These are phyloP conservation scores for Rhinopomastus cyanomelas DNA, from an alignment of 2,113 vertebrate genomes.

Conservation along the genomic window DNA sequence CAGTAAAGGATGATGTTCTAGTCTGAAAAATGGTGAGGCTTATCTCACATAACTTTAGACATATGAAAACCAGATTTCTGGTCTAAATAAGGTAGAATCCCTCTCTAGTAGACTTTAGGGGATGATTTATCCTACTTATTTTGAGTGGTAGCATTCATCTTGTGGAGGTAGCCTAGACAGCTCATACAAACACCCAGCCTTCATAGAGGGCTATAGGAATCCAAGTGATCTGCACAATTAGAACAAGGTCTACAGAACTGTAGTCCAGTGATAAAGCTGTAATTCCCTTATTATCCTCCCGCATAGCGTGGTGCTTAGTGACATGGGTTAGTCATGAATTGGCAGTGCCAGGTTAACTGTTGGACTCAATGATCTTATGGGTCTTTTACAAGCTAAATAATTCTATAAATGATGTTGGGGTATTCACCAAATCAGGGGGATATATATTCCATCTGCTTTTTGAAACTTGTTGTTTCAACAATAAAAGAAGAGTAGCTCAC, in stretches of 20 bases:
- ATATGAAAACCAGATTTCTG: constrained; percentile 31
- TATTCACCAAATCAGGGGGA: not conserved
- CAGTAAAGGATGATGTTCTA: not conserved
- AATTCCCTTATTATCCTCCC: not conserved
- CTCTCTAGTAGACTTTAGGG: not conserved
- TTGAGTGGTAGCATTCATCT: not conserved
- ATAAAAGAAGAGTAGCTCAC: not conserved
- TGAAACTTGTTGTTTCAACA: not conserved
- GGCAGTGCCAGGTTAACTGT: not conserved
- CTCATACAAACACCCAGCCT: not conserved
- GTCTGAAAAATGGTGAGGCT: not conserved
- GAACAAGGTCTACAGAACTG: not conserved
- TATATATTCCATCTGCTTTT: not conserved
- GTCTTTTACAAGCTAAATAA: not conserved
- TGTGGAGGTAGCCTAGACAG: not conserved
- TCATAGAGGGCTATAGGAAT: not conserved
- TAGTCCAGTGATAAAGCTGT: not conserved
- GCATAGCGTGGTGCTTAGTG: not conserved
- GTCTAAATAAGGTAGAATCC: not conserved
- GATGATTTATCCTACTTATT: constrained; percentile 28
- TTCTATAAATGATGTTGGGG: not conserved
- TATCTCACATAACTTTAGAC: not conserved
- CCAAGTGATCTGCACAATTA: not conserved
- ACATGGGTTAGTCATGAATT: not conserved
- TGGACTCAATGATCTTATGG: not conserved